Evolutionary conservation across 2,797 vertebrate species (phyloP).

Genomic region (Ctenochaetus hawaiiensis): DNA sequence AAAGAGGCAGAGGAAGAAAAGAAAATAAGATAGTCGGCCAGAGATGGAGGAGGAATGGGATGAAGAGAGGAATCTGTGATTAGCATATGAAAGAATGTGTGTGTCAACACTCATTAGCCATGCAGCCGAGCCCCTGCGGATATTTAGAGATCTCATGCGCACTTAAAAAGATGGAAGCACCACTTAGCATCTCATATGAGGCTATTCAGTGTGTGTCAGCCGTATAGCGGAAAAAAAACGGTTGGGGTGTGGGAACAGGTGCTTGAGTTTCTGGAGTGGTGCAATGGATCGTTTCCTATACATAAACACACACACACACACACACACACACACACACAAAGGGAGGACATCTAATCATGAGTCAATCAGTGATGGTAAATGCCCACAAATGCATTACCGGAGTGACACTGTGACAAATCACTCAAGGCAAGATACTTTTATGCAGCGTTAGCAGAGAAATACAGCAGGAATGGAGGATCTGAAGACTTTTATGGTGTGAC

Average conservation of each 20-base stretch:
- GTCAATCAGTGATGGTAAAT: constrained; percentile 14
- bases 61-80: constrained; percentile 46
- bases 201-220: constrained; percentile 35
- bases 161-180: constrained; percentile 56
- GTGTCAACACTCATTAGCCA: constrained; percentile 64
- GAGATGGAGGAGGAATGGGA: constrained; percentile 7
- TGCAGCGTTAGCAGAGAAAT: constrained; percentile 3
- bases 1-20: neutral
- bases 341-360: constrained; percentile 6
- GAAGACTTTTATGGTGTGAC: neutral
- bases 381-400: neutral
- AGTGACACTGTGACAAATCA: constrained; percentile 15
- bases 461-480: neutral
- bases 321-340: constrained; percentile 11
- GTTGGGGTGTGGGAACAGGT: constrained; percentile 69
- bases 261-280: constrained; percentile 48
- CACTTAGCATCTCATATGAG: constrained; percentile 51
- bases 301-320: constrained; percentile 10
- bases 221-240: constrained; percentile 9
- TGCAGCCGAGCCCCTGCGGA: constrained; percentile 43
- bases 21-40: neutral
- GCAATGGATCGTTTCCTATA: constrained; percentile 32
- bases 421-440: constrained; percentile 5
- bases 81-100: constrained; percentile 71
- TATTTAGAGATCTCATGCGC: constrained; percentile 41